Evolutionary conservation across 2,888 invertebrate genomes (phyloP).

Genomic region (Drosophila atripex): DNA sequence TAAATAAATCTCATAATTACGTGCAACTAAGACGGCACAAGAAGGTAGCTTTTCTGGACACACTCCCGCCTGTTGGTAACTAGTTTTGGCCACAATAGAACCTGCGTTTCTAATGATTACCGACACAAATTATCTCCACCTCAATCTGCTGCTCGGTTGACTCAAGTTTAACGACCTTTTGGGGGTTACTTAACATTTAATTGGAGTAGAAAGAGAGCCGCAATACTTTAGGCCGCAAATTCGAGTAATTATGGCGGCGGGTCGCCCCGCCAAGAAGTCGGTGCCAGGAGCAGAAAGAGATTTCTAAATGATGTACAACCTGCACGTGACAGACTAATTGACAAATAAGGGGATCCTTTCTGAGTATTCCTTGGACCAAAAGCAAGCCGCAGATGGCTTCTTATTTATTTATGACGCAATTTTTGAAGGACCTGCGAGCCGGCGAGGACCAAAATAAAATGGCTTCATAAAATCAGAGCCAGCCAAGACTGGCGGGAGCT

Average conservation of each 20-base stretch:
- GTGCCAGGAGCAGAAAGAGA: slow-evolving; percentile 41
- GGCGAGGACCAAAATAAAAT: slow-evolving; percentile 13
- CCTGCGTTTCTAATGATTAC: slow-evolving; percentile 27
- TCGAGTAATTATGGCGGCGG: slow-evolving; percentile 23
- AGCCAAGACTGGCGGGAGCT: slow-evolving; percentile 14
- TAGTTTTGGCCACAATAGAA: slow-evolving; percentile 16
- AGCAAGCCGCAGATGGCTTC: slow-evolving; percentile 34
- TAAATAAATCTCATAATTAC: slow-evolving; percentile 47
- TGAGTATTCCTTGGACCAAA: slow-evolving; percentile 10
- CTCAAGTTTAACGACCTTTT: slow-evolving; percentile 37
- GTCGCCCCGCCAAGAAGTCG: slow-evolving; percentile 5
- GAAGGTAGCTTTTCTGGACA: background rate
- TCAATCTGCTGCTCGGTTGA: slow-evolving; percentile 10
- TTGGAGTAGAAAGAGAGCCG: slow-evolving; percentile 20
- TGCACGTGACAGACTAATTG: slow-evolving; percentile 49
- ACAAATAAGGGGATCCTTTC: slow-evolving; percentile 10
- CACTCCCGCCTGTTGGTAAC: slow-evolving; percentile 11
- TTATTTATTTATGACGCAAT: slow-evolving; percentile 73
- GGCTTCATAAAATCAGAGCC: slow-evolving; percentile 45
- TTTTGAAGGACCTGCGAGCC: slow-evolving; percentile 49
- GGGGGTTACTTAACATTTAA: slow-evolving; percentile 37
- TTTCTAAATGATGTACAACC: slow-evolving; percentile 46
- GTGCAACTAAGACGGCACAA: slow-evolving; percentile 5
- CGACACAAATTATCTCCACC: slow-evolving; percentile 24
- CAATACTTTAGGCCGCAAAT: slow-evolving; percentile 24